phyloP scores from a whole-genome alignment of 2,888 invertebrate genomes.

The Pristionchus entomophagus region DNA sequence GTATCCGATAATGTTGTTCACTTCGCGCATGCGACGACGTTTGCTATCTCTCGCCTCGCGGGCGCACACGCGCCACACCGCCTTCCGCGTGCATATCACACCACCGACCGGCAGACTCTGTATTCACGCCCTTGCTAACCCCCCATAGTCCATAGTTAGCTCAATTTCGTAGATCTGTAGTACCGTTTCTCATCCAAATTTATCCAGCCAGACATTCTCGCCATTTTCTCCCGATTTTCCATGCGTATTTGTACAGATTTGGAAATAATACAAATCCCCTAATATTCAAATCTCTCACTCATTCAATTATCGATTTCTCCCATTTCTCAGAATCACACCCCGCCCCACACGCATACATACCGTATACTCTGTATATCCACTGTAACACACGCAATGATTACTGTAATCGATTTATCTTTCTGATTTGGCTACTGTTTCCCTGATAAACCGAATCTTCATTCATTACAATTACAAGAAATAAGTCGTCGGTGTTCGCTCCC shows the following conservation, averaged over 20 bases:
- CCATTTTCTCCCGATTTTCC: constrained; percentile 10
- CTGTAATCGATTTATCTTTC: constrained; percentile 3
- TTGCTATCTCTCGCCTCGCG: constrained; percentile 21
- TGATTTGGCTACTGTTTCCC: background rate
- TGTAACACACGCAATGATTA: background rate
- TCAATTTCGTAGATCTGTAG: constrained; percentile 38
- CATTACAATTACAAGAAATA: too few relatives aligned
- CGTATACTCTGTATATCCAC: constrained; percentile 4
- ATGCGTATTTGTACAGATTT: constrained; percentile 32
- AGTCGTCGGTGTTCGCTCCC: too few relatives aligned
- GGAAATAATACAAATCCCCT: background rate
- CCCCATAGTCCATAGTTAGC: constrained; percentile 6
- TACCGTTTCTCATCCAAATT: background rate
- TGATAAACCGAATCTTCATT: too few relatives aligned
- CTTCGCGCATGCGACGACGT: background rate
- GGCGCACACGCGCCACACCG: background rate
- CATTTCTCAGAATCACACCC: background rate
- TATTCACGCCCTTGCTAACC: background rate
- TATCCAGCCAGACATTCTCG: constrained; percentile 22
- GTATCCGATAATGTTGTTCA: constrained; percentile 19
- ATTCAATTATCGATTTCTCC: background rate
- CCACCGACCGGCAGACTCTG: background rate
- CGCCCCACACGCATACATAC: constrained; percentile 31
- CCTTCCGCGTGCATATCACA: background rate
- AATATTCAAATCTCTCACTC: background rate